Evolutionary conservation across 2,888 invertebrate species (phyloP).

Genomic region (Nymphalis urticae): DNA sequence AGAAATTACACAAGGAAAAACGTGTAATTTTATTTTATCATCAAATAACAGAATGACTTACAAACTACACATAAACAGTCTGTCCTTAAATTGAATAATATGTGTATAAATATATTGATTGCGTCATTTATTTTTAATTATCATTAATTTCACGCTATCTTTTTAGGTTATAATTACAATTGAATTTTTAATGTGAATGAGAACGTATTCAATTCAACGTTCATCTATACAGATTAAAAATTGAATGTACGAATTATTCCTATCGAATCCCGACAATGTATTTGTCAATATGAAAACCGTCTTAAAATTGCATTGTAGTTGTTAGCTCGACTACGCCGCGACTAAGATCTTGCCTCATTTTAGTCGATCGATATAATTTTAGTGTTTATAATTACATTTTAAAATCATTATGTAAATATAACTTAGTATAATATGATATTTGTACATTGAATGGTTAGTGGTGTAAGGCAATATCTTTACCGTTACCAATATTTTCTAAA

Average conservation of each 20-base stretch:
- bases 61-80: no score
- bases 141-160: no score
- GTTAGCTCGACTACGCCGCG: neutral
- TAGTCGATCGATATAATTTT: slow-evolving; percentile 14
- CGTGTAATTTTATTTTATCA: neutral
- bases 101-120: no score
- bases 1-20: neutral
- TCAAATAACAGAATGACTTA: no score
- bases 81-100: no score
- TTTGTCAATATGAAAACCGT: neutral
- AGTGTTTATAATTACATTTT: slow-evolving; percentile 2
- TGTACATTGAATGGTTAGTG: slow-evolving; percentile 33
- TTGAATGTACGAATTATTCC: no score
- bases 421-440: slow-evolving; percentile 12
- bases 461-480: slow-evolving; percentile 32
- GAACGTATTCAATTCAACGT: no score
- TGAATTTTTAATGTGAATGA: no score
- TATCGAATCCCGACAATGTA: no score
- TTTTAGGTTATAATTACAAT: no score
- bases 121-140: no score
- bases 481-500: slow-evolving; percentile 35
- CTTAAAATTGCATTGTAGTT: slow-evolving; percentile 3
- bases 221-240: no score
- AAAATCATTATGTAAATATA: slow-evolving; percentile 26
- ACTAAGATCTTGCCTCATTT: slow-evolving; percentile 25